Evolutionary conservation across 2,113 vertebrate species (phyloP).

Genomic region (Brachyhypopomus gauderio): DNA sequence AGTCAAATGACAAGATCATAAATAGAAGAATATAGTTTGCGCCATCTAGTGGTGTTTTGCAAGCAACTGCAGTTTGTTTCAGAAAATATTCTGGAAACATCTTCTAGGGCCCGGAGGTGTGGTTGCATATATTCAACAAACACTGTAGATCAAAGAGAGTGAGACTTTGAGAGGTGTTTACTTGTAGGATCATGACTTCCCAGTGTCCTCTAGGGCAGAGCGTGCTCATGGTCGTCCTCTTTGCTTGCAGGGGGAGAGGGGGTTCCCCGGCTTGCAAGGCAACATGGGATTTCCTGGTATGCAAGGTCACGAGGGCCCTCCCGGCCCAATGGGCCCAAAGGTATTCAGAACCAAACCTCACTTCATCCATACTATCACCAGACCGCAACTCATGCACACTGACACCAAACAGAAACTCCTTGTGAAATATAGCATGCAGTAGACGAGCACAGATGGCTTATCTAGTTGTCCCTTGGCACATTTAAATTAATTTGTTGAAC

Average conservation of each 20-base stretch:
- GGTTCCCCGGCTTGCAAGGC: conserved; percentile 88
- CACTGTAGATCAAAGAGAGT: neutral
- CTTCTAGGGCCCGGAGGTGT: neutral
- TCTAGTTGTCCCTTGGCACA: neutral
- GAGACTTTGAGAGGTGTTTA: no score
- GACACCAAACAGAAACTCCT: neutral
- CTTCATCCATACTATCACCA: no score
- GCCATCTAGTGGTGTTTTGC: conserved; percentile 30
- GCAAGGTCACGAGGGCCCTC: conserved; percentile 90
- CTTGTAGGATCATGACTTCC: no score
- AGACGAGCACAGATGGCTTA: neutral
- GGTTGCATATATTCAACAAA: neutral
- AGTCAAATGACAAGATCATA: neutral
- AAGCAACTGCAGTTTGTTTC: neutral
- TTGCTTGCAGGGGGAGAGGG: conserved; percentile 84
- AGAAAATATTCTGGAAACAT: no score
- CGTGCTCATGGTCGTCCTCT: neutral
- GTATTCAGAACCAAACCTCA: conserved; percentile 49
- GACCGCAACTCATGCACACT: no score
- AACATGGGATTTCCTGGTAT: conserved; percentile 94
- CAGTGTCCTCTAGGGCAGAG: no score
- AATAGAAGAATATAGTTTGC: neutral
- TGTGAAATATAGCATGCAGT: neutral
- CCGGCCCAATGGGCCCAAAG: conserved; percentile 85
- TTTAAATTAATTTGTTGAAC: neutral